Conservation (phyloP, 2,113 vertebrate species). For the Marcusenius ussheri region DNA sequence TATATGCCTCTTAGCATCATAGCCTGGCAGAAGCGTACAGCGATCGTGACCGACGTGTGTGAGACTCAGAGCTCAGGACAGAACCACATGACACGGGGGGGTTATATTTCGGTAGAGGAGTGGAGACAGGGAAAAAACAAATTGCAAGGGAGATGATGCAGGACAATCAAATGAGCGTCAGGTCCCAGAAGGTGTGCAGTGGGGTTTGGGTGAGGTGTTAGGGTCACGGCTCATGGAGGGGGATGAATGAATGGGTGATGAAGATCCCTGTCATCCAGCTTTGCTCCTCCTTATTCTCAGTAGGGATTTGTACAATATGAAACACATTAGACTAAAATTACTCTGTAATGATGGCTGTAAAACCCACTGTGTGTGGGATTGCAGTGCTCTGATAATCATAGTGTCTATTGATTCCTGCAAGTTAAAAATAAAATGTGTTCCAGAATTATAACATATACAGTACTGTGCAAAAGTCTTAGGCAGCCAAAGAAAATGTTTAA, state of each 20-base stretch:
- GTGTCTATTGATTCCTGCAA: not conserved
- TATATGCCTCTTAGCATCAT: not conserved
- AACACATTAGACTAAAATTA: not conserved
- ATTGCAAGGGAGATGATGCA: not conserved
- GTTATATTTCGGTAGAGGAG: not conserved
- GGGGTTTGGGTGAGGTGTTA: not conserved
- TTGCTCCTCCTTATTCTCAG: not conserved
- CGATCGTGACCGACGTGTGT: not conserved
- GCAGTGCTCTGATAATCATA: not conserved
- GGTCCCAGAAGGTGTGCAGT: not conserved
- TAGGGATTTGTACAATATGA: not conserved
- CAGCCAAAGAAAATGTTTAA: no score
- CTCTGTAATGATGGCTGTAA: not conserved
- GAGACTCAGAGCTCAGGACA: not conserved
- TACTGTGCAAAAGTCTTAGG: no score
- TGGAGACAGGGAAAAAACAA: not conserved
- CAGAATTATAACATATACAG: not conserved
- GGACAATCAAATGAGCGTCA: not conserved
- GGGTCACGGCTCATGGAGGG: not conserved
- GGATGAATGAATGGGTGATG: not conserved
- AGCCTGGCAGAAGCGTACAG: not conserved
- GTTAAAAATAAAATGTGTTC: not conserved
- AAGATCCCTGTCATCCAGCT: not conserved
- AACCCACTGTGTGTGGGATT: not conserved
- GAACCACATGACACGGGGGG: not conserved